Base-by-base conservation (phyloP, 2,797 vertebrate genomes). In the Mycteria americana region DNA sequence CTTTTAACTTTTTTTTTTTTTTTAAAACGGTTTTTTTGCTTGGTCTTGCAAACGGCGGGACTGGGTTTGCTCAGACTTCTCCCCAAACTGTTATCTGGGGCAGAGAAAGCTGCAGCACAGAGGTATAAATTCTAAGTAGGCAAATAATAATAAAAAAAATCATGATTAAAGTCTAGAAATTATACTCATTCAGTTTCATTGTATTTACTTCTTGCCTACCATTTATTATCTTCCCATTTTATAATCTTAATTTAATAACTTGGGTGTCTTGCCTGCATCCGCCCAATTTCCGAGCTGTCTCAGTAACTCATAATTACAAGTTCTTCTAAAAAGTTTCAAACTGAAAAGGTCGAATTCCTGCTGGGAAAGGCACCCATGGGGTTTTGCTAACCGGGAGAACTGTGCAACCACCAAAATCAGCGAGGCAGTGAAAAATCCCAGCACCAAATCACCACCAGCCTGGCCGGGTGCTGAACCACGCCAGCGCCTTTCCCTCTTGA, bases 361-460 rank as follows among this genome's bases (percentile, higher is more conserved):
- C 62, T 79, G 83, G 72, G 50, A n/a, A 79, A 46, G 59, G 45
- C 48, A 16, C n/a, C 5, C 2, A 0, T 0, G 10, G 37, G 62
- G 27, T 6, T 59, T 18, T 53, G 54, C 48, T 22, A 25, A n/a
- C 7, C 4, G 10, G 35, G 54, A 57, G n/a, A 59, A 31, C 12
- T 4, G 1, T 1, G 31, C n/a, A 16, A 76, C 46, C 39, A 48
- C 27, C 82, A 54, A 33, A 30, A 30, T 6, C 73, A 27, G 4
- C 0, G 4, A 41, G 35, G 30, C 18, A 46, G 33, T 6, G 46
- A 33, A 39, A 51, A 67, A 68, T 10, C 37, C 51, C 53, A 18
- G 7, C 56, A 3, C 0, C 1, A 35, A 19, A 9, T 15, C 77
- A 25, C 16, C n/a, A 28, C 10, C 1, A 2, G 74, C 21, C 25